These are phyloP conservation scores for Serilophus lunatus DNA, from an alignment of 2,113 vertebrate genomes.

Conservation along the genomic window DNA sequence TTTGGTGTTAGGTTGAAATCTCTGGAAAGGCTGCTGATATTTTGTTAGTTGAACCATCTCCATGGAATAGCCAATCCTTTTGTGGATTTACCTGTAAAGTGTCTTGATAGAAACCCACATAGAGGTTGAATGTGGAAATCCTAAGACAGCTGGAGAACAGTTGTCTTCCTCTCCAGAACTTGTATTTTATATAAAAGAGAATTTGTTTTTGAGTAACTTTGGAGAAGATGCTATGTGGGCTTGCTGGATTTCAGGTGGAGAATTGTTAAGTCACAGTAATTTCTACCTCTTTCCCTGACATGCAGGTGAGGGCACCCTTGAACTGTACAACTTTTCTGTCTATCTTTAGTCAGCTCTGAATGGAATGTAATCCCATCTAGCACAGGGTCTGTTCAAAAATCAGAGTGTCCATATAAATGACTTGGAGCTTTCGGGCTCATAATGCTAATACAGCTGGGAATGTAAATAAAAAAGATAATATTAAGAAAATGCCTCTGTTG, in stretches of 20 bases:
- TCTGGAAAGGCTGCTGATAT: neutral
- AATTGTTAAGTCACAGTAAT: neutral
- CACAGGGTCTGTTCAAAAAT: neutral
- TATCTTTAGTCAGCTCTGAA: neutral
- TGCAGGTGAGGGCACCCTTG: slow-evolving; percentile 61
- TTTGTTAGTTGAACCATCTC: neutral
- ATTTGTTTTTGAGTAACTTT: neutral
- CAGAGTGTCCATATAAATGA: neutral
- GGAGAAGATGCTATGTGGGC: neutral
- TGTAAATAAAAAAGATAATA: slow-evolving; percentile 15
- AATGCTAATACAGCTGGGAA: neutral
- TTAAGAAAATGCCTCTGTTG: neutral
- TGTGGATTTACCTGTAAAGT: neutral
- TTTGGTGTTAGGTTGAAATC: neutral
- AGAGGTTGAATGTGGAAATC: fast-evolving
- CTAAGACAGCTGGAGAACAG: neutral
- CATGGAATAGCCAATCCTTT: neutral
- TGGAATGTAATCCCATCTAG: neutral
- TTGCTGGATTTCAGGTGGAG: neutral
- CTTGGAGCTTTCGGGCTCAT: neutral
- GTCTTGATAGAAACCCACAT: fast-evolving
- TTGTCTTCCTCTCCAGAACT: neutral
- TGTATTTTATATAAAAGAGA: neutral
- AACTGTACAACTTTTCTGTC: slow-evolving; percentile 44
- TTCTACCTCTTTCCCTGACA: slow-evolving; percentile 35